Base-by-base conservation (phyloP, 1,140 invertebrate genomes). In the Lepidotrigona ventralis region DNA sequence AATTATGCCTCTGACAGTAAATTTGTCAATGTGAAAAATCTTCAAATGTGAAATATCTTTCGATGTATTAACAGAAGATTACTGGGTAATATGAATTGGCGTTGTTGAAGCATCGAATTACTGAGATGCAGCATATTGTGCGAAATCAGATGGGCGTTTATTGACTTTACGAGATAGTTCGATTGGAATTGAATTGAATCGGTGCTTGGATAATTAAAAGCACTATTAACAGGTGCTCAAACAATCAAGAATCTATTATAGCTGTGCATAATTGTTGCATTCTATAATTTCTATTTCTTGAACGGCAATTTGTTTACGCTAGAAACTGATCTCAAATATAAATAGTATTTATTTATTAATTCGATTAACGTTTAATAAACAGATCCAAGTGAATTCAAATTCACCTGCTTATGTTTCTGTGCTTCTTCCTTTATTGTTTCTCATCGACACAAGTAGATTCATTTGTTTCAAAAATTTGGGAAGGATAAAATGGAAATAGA, bases 191-290 rank as follows among this genome's bases (percentile, higher is more conserved):
- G 29, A 79, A 39, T 79, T 19, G 77, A 69, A 69, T 69, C 64
- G 53, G 11, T 79, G 64, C 29, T 69, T 21, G 77, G 23, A 39
- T 79, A 79, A 79, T 79, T 68, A 64, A 39, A 79, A 54, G 64
- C 5, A 26, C 26, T 46, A 64, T 79, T 46, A 56, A 39, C 66
- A 39, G 19, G 53, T 56, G 9, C 19, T 39, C 17, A 69, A 54
- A 53, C 64, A 53, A 79, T 79, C 68, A 51, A 56, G 14, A 23
- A 58, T 33, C 72, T 74, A 56, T 33, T 33, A 33, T 21, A 33
- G 11, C n/a, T 54, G n/a, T 4, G n/a, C 4, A 51, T 21, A 14
- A 46, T 71, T n/a, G 19, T 21, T 29, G 19, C 14, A 14, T 14
- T 12, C 3, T 9, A 14, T n/a, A 17, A 72, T 53, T 29, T 6